These are phyloP conservation scores for Halcyon malimbica DNA, from an alignment of 2,113 vertebrate species.

Conservation along the genomic window DNA sequence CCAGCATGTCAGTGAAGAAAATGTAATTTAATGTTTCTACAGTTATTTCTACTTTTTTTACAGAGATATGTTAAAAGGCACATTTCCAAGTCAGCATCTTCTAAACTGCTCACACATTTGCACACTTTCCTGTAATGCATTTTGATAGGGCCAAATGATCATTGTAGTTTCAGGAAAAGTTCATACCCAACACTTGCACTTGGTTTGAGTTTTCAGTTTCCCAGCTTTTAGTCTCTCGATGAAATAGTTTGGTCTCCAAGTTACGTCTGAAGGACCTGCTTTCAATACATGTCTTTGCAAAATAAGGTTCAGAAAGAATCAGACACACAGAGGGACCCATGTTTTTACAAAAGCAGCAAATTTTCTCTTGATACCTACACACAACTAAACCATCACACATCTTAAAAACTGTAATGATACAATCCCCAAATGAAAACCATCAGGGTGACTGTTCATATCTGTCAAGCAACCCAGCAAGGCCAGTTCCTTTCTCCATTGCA, in stretches of 20 bases:
- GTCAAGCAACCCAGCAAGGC: background rate
- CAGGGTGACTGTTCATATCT: background rate
- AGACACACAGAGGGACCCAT: fast-evolving
- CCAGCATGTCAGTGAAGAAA: background rate
- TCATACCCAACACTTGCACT: background rate
- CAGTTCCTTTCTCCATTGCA: background rate
- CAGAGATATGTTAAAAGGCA: background rate
- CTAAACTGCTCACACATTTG: background rate
- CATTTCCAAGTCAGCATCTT: background rate
- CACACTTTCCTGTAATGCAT: background rate
- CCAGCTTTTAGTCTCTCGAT: background rate
- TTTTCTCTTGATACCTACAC: background rate
- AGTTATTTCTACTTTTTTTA: background rate
- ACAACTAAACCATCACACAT: background rate
- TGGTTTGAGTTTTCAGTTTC: background rate
- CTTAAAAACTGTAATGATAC: background rate
- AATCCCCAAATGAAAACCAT: background rate
- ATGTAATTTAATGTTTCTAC: background rate
- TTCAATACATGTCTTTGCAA: background rate
- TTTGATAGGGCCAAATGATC: background rate
- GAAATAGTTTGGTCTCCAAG: background rate
- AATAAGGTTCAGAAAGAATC: background rate
- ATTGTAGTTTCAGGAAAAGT: background rate
- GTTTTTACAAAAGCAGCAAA: background rate
- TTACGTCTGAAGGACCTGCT: background rate